These are phyloP conservation scores for Diorhabda elongata DNA, from an alignment of 1,140 invertebrate species.

Conservation along the genomic window DNA sequence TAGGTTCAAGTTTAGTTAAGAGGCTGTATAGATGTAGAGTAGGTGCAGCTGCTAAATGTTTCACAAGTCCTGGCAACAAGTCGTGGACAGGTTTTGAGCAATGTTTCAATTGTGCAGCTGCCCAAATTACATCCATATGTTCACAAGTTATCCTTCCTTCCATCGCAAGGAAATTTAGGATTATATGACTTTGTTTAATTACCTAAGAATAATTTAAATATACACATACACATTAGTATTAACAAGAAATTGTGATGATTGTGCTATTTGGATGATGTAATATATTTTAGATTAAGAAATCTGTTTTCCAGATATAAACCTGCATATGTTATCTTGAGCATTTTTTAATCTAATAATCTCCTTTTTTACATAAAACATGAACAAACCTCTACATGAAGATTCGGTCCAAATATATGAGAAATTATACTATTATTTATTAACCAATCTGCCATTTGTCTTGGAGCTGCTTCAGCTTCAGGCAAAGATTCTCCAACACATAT, in stretches of 20 bases:
- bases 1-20: conserved; percentile 77
- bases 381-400: conserved; percentile 86
- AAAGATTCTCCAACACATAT: conserved; percentile 81
- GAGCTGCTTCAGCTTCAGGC: conserved; percentile 75
- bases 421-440: conserved; percentile 87
- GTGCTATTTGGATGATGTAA: too few species aligned
- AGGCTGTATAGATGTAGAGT: conserved; percentile 84
- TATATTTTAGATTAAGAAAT: too few species aligned
- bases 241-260: too few species aligned
- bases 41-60: conserved; percentile 81
- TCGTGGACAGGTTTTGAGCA: conserved; percentile 91
- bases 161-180: conserved; percentile 87
- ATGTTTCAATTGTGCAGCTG: conserved; percentile 89
- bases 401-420: conserved; percentile 91
- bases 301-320: too few species aligned
- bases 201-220: conserved; percentile 52
- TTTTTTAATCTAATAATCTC: background rate
- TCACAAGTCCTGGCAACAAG: conserved; percentile 81
- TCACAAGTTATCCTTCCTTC: conserved; percentile 86
- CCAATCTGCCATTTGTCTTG: conserved; percentile 82
- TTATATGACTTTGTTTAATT: conserved; percentile 91
- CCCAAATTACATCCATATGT: conserved; percentile 91
- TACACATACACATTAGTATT: background rate
- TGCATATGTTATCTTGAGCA: too few species aligned
- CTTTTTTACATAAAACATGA: background rate